These are phyloP conservation scores for Cynodonichthys magdalenae DNA, from an alignment of 2,797 vertebrate species.

Conservation along the genomic window DNA sequence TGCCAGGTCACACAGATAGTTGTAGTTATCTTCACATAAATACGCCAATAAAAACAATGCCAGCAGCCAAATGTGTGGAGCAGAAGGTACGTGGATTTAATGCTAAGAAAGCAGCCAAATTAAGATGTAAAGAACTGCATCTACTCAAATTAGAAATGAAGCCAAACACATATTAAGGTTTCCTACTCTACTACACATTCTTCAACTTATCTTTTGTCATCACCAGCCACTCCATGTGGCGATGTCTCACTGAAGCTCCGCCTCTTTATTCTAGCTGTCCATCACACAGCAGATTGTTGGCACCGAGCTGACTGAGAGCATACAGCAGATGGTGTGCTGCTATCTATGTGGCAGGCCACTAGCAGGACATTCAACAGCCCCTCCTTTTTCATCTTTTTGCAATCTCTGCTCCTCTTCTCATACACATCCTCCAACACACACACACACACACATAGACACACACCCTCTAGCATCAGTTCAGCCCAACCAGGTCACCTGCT, in stretches of 20 bases:
- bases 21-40: constrained; percentile 61
- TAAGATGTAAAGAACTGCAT: constrained; percentile 55
- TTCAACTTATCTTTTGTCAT: constrained; percentile 28
- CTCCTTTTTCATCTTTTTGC: constrained; percentile 40
- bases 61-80: constrained; percentile 71
- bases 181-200: constrained; percentile 13
- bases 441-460: constrained; percentile 32
- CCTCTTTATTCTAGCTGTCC: constrained; percentile 55
- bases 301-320: constrained; percentile 64
- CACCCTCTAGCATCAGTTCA: constrained; percentile 59
- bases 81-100: constrained; percentile 61
- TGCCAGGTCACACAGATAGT: constrained; percentile 66
- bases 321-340: constrained; percentile 80
- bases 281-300: constrained; percentile 69
- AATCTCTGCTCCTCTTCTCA: constrained; percentile 38
- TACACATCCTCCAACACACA: constrained; percentile 46
- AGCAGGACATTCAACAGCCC: constrained; percentile 71
- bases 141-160: constrained; percentile 62
- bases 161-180: constrained; percentile 45
- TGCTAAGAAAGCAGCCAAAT: constrained; percentile 60
- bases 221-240: constrained; percentile 32
- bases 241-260: constrained; percentile 30
- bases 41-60: constrained; percentile 44
- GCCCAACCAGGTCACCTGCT: constrained; percentile 75
- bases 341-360: constrained; percentile 74